Percentiles rank a stretch among this genome's conserved stretches.
Conservation (phyloP, 2,797 vertebrate species). For the Poecilia gillii region DNA sequence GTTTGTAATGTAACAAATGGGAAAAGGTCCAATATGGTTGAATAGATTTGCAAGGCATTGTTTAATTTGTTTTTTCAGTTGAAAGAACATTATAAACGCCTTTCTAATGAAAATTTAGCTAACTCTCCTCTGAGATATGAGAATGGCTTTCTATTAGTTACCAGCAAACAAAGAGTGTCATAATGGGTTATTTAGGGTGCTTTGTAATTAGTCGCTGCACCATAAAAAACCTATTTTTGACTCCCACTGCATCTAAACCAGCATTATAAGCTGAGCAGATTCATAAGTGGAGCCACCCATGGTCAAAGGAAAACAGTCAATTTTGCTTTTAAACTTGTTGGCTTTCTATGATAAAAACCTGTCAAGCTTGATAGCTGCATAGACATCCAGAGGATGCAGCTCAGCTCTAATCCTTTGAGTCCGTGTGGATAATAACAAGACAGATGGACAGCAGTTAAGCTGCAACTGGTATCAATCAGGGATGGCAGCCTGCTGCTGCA, state of each 20-base stretch:
- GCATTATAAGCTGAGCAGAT: background rate
- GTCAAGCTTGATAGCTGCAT: constrained; percentile 21
- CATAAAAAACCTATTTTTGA: background rate
- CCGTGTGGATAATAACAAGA: constrained; percentile 57
- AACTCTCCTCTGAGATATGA: background rate
- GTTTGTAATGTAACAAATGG: background rate
- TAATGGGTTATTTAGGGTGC: background rate
- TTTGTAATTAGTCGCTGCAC: background rate
- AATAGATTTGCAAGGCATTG: background rate
- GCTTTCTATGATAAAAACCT: constrained; percentile 17
- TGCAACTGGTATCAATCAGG: constrained; percentile 70
- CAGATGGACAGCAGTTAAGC: constrained; percentile 69
- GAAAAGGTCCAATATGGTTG: background rate
- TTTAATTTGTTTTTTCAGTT: background rate
- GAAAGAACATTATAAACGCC: background rate
- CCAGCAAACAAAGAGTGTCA: background rate
- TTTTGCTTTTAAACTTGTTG: background rate
- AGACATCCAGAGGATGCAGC: constrained; percentile 21
- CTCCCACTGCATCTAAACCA: background rate
- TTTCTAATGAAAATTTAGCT: background rate
- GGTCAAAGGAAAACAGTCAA: constrained; percentile 1
- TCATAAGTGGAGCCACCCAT: too few relatives aligned
- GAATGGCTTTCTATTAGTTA: background rate
- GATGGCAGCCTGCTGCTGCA: constrained; percentile 56
- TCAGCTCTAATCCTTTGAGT: constrained; percentile 25